Base-by-base conservation (phyloP, 2,888 invertebrate genomes). In the Onchidella celtica region DNA sequence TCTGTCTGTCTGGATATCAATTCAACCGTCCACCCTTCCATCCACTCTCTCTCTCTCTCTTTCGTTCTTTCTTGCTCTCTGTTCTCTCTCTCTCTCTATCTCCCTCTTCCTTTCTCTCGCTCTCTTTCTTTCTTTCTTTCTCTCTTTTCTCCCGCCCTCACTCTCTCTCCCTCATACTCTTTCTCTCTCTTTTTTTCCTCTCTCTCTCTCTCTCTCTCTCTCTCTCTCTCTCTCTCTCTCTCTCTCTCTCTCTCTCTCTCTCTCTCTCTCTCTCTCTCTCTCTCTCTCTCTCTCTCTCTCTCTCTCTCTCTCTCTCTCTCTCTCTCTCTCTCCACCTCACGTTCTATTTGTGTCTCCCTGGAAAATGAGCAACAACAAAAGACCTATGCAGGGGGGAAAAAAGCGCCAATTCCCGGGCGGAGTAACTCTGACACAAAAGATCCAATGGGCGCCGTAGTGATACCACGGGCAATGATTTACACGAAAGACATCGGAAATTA, bases 391-490 rank as follows among this genome's bases (percentile, higher is more conserved):
- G 47, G 55, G 47, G 32, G 21, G 47, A 32, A 47, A 69, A 47
- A 69, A 21, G 32, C 27, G 47, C 17, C 40, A 47, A 27, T 27
- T 69, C 47, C 29, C 69, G 17, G 24, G 69, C 69, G 47, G n/a
- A 69, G 29, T 29, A 69, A 6, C 14, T 17, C 29, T 47, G 69
- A 40, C 69, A 69, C 69, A 69, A 69, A 69, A 21, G 69, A 24
- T 29, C 55, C 47, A 47, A 47, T 29, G 47, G 27, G 69, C 17
- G 55, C 4, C 27, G 47, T 47, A 47, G 27, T 21, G 69, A 47
- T 47, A 69, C 69, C 55, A 69, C 27, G 47, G 24, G 11, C 69
- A 69, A 40, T 29, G 69, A 69, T 47, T 69, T 29, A 69, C 47
- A 47, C 32, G 69, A 47, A 69, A 47, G 29, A 29, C 27, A 47